These are phyloP conservation scores for Buathra laborator DNA, from an alignment of 2,888 invertebrate species.

Conservation along the genomic window DNA sequence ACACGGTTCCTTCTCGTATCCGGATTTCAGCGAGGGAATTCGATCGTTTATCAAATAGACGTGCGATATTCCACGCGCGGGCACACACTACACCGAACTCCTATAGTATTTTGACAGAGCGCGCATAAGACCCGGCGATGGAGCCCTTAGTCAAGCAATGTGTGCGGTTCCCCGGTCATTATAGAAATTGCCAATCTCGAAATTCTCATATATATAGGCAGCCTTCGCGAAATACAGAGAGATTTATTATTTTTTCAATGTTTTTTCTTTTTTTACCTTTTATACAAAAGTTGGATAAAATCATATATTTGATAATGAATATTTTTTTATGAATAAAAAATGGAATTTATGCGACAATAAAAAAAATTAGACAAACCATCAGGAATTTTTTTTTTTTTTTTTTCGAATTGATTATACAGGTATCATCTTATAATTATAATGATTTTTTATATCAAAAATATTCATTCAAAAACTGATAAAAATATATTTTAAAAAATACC, in stretches of 20 bases:
- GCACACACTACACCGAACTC: conserved; percentile 5
- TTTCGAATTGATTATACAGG: too few relatives aligned
- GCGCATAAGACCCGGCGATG: conserved; percentile 7
- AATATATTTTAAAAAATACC: background rate
- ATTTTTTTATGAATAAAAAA: too few relatives aligned
- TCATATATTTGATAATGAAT: too few relatives aligned
- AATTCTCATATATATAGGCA: conserved; percentile 1
- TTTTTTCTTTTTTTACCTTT: background rate
- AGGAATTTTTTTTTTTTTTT: too few relatives aligned
- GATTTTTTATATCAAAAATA: too few relatives aligned
- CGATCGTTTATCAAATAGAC: conserved; percentile 84
- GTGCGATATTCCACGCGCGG: conserved; percentile 54
- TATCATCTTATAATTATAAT: too few relatives aligned
- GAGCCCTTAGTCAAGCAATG: conserved; percentile 2
- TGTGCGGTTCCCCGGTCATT: conserved; percentile 26
- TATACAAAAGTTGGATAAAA: too few relatives aligned
- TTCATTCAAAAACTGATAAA: background rate
- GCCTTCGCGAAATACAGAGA: background rate
- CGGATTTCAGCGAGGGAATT: conserved; percentile 81
- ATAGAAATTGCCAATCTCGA: conserved; percentile 41
- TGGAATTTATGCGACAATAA: too few relatives aligned
- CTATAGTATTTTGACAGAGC: conserved; percentile 17
- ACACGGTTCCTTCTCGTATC: conserved; percentile 56
- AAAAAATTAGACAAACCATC: too few relatives aligned
- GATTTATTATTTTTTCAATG: conserved; percentile 25